These are phyloP conservation scores for Nysson spinosus DNA, from an alignment of 2,888 invertebrate species.

Conservation along the genomic window DNA sequence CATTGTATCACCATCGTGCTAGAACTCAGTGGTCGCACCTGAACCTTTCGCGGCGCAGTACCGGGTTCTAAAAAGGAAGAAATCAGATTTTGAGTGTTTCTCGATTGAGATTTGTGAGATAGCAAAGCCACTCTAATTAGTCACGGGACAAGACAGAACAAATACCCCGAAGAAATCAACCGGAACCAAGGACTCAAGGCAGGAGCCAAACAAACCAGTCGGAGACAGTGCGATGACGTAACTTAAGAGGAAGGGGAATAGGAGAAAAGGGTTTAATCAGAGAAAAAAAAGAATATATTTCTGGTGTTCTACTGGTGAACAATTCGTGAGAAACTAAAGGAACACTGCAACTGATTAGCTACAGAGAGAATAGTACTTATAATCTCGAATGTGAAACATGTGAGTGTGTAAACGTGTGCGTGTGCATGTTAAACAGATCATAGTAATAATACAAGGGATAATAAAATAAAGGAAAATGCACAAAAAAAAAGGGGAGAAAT, in stretches of 20 bases:
- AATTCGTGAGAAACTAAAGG: neutral
- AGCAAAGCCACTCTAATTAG: slow-evolving; percentile 41
- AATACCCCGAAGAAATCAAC: slow-evolving; percentile 26
- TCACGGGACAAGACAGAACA: slow-evolving; percentile 38
- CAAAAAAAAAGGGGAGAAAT: slow-evolving; percentile 2
- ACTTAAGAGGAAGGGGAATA: too few species aligned
- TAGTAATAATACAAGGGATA: too few species aligned
- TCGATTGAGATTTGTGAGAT: neutral
- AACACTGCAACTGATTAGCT: slow-evolving; percentile 30
- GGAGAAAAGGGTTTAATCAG: too few species aligned
- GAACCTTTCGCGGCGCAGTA: slow-evolving; percentile 95
- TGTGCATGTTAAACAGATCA: too few species aligned
- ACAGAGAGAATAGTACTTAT: slow-evolving; percentile 6
- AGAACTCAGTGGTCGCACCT: slow-evolving; percentile 94
- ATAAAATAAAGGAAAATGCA: neutral
- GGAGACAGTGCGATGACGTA: too few species aligned
- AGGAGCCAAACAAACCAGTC: slow-evolving; percentile 1
- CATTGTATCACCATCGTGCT: slow-evolving; percentile 98
- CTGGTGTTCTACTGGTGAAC: slow-evolving; percentile 17
- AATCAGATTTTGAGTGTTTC: neutral
- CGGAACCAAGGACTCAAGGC: slow-evolving; percentile 27
- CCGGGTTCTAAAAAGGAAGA: slow-evolving; percentile 87
- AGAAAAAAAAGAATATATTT: neutral
- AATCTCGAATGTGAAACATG: neutral
- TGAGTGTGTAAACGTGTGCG: neutral